Conservation (phyloP, 1,140 invertebrate species). For the Drosophila pseudoobscura region DNA sequence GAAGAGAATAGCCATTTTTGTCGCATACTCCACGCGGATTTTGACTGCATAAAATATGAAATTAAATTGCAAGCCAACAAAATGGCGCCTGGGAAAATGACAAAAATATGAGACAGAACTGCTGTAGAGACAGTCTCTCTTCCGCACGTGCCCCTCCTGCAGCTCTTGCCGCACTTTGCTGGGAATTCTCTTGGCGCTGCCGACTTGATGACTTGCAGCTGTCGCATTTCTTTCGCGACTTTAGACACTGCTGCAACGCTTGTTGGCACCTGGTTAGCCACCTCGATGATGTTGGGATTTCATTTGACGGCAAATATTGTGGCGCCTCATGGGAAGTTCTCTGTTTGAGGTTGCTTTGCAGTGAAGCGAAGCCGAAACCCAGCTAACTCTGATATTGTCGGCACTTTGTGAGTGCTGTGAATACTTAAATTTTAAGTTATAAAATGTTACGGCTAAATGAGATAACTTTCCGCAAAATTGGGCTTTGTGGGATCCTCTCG, state of each 20-base stretch:
- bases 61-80: constrained; percentile 59
- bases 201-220: constrained; percentile 57
- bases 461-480: constrained; percentile 22
- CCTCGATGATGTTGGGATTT: constrained; percentile 30
- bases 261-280: constrained; percentile 49
- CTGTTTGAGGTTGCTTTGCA: neutral
- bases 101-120: constrained; percentile 53
- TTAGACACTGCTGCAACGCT: constrained; percentile 38
- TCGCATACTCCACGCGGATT: constrained; percentile 48
- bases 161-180: constrained; percentile 38
- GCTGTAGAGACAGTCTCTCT: constrained; percentile 5
- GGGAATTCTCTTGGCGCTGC: constrained; percentile 44
- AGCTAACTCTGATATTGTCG: neutral
- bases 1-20: constrained; percentile 41
- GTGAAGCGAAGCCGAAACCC: neutral
- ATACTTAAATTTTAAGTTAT: neutral
- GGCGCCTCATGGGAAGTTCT: constrained; percentile 18
- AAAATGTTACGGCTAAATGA: constrained; percentile 17
- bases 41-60: constrained; percentile 63
- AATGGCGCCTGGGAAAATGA: constrained; percentile 58
- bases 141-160: neutral
- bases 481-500: constrained; percentile 4
- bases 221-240: constrained; percentile 51
- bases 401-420: neutral
- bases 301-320: constrained; percentile 49